phyloP scores from a whole-genome alignment of 2,888 invertebrate species.

The Drosophila kambysellisi region DNA sequence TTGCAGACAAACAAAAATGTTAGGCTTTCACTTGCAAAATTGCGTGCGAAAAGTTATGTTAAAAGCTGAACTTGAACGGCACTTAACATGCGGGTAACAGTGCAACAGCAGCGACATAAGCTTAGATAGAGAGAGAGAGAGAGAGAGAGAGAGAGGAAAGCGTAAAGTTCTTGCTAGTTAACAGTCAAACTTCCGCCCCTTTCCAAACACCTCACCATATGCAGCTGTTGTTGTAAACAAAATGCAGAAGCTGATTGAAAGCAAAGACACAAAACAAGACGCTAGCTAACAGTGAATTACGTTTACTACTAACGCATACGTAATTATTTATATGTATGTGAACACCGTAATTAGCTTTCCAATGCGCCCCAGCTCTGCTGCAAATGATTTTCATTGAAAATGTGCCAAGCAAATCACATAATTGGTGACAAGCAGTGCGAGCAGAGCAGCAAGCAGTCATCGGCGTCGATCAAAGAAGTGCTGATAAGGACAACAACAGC shows the following conservation, averaged over 20 bases:
- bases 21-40: constrained; percentile 66
- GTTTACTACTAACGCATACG: not conserved
- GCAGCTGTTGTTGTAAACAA: constrained; percentile 16
- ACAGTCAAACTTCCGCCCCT: constrained; percentile 14
- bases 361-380: constrained; percentile 23
- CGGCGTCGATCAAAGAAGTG: constrained; percentile 40
- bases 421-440: constrained; percentile 33
- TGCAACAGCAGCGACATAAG: not conserved
- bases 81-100: constrained; percentile 21
- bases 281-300: constrained; percentile 10
- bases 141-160: not conserved
- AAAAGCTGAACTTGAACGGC: not conserved
- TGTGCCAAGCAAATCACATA: constrained; percentile 43
- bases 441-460: constrained; percentile 10
- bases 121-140: not conserved
- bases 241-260: constrained; percentile 10
- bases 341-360: constrained; percentile 36
- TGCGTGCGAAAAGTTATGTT: constrained; percentile 45
- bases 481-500: constrained; percentile 21
- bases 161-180: constrained; percentile 1
- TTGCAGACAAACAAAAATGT: constrained; percentile 37
- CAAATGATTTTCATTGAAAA: constrained; percentile 43
- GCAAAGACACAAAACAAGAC: constrained; percentile 10
- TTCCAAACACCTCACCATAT: not conserved
- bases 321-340: not conserved